Evolutionary conservation across 1,140 invertebrate species (phyloP), one percentile per base, ranked within the genome.

Genomic region (Aphidius ervi): DNA sequence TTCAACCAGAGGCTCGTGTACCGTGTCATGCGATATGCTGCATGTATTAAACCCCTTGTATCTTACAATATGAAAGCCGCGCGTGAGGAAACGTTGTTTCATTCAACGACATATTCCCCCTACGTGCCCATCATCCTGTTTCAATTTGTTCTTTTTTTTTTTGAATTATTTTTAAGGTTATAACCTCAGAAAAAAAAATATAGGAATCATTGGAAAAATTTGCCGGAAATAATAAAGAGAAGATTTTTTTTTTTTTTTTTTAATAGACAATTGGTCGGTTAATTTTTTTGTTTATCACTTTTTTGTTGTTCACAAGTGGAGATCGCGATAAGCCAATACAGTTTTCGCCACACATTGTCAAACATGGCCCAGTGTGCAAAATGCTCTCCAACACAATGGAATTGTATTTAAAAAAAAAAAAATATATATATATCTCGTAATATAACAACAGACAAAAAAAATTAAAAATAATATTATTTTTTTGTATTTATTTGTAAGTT

Each of bases 251-350:
- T 62, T 16, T 16, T 16, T 16, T 16, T 16, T 16, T 62, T 62
- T 65, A 56, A 62, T 65, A 57, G 60, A 37, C 63, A 65, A 65
- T 65, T 65, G 62, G 60, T 65, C 63, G 57, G 45, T 59, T 49
- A 31, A 31, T 31, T 31, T 31, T 31, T 31, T 62, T 62, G 62
- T 62, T 65, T 62, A 65, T 62, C 53, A 56, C 60, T 20, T 53
- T 47, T 50, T 49, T 31, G 31, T 47, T 42, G 57, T 31, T 3
- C 59, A 61, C 47, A 56, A 50, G 56, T 49, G 54, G 48, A 56
- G 53, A 61, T 55, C 57, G 58, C 62, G 63, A 65, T 65, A 65
- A 62, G 59, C 59, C 40, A 46, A 56, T 59, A 31, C 23, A 31
- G 57, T 9, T 43, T 49, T 58, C 43, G 40, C 41, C 59, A 60